Conservation (phyloP, 1,140 invertebrate species). For the Neoseiulus cucumeris region DNA sequence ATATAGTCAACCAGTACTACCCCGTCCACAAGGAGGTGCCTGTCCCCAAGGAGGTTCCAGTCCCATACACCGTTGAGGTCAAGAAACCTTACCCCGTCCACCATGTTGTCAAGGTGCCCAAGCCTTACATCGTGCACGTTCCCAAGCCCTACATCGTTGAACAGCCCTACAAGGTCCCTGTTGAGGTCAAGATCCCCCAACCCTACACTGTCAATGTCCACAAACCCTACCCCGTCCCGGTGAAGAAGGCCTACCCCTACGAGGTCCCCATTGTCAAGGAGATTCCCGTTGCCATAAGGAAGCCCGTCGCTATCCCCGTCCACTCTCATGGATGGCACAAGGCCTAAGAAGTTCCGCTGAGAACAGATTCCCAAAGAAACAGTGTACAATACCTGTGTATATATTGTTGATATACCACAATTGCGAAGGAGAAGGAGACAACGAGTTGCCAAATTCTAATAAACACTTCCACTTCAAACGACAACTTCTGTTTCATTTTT, state of each 20-base stretch:
- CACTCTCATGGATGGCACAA: neutral
- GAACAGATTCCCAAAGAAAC: too few relatives aligned
- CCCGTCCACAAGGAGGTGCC: neutral
- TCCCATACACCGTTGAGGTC: neutral
- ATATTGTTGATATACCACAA: too few relatives aligned
- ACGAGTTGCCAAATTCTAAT: too few relatives aligned
- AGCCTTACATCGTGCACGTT: neutral
- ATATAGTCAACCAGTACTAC: slow-evolving; percentile 5
- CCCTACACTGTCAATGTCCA: neutral
- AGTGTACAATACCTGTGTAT: too few relatives aligned
- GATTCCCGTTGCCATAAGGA: neutral
- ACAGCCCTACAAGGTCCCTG: neutral
- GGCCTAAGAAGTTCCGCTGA: neutral
- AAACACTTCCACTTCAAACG: too few relatives aligned
- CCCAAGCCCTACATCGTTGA: slow-evolving; percentile 5
- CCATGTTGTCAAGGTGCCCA: neutral
- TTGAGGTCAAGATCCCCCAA: slow-evolving; percentile 7
- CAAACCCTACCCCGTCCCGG: neutral
- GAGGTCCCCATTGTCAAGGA: slow-evolving; percentile 7
- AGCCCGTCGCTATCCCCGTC: neutral
- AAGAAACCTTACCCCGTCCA: slow-evolving; percentile 1
- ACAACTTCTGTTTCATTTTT: too few relatives aligned
- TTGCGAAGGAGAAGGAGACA: too few relatives aligned
- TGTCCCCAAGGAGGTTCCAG: slow-evolving; percentile 3
- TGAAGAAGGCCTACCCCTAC: neutral